A percentile compares a stretch with the other conserved stretches of the same genome.
These are phyloP conservation scores for Tetranychus urticae DNA, from an alignment of 1,140 invertebrate genomes.

Conservation along the genomic window DNA sequence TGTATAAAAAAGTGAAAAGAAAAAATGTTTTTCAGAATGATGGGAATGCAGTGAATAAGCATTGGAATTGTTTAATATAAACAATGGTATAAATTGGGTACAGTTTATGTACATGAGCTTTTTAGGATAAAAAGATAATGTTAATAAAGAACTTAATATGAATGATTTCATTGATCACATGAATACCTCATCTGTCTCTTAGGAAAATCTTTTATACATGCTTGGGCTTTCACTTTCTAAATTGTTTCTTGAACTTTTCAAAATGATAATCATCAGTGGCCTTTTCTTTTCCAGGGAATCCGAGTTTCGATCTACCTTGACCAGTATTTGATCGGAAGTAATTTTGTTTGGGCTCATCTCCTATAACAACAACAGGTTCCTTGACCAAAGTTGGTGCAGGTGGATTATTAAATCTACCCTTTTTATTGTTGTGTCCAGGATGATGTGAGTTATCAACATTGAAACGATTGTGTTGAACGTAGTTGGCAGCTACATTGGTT, in stretches of 20 bases:
- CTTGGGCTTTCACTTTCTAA: constrained; percentile 39
- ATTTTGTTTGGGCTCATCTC: constrained; percentile 8
- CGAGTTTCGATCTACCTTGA: neutral
- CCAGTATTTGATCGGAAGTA: neutral
- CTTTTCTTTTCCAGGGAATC: constrained; percentile 41
- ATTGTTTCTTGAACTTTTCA: constrained; percentile 88
- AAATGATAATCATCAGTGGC: constrained; percentile 92
- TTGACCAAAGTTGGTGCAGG: neutral
- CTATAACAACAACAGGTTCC: constrained; percentile 10
- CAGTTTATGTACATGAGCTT: too few relatives aligned
- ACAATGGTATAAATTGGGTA: too few relatives aligned
- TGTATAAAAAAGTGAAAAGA: too few relatives aligned
- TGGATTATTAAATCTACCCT: neutral
- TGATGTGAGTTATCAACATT: neutral
- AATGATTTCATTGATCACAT: too few relatives aligned
- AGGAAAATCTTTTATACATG: too few relatives aligned
- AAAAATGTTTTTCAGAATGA: too few relatives aligned
- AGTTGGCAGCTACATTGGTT: constrained; percentile 91
- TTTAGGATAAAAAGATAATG: too few relatives aligned
- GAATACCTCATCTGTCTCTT: too few relatives aligned
- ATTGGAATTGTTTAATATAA: too few relatives aligned
- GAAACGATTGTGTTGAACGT: constrained; percentile 79
- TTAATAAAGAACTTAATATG: too few relatives aligned
- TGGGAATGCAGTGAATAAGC: too few relatives aligned
- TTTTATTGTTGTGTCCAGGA: neutral